phyloP scores from a whole-genome alignment of 2,113 vertebrate genomes.

The Petrocephalus zakoni region DNA sequence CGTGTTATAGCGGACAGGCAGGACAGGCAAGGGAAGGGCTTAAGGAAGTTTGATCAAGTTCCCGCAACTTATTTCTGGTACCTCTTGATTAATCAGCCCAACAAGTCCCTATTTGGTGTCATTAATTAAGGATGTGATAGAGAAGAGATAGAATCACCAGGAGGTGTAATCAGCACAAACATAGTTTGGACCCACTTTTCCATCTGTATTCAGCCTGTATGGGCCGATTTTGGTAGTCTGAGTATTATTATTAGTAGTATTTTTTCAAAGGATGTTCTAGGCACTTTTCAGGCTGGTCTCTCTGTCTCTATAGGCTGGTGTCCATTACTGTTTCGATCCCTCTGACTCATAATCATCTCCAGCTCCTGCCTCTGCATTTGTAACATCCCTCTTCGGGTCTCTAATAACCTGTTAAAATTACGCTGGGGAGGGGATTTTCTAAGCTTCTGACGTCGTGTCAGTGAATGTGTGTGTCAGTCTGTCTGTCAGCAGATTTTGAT shows the following conservation, averaged over 20 bases:
- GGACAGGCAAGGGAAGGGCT: background rate
- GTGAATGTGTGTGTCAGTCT: constrained; percentile 15
- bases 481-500: constrained; percentile 35
- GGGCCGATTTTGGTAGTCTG: background rate
- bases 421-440: background rate
- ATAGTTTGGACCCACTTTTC: background rate
- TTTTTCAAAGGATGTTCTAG: background rate
- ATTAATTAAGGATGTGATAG: background rate
- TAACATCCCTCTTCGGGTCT: background rate
- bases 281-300: background rate
- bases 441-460: background rate
- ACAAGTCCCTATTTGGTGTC: background rate
- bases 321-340: background rate
- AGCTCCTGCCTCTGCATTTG: background rate
- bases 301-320: background rate
- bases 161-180: background rate
- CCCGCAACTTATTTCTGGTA: background rate
- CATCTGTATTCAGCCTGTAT: background rate
- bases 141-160: background rate
- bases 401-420: background rate
- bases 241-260: background rate
- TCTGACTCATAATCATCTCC: background rate
- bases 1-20: background rate
- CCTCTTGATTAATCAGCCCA: background rate
- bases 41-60: background rate